These are phyloP conservation scores for Xestia xanthographa DNA, from an alignment of 2,888 invertebrate genomes.

Conservation along the genomic window DNA sequence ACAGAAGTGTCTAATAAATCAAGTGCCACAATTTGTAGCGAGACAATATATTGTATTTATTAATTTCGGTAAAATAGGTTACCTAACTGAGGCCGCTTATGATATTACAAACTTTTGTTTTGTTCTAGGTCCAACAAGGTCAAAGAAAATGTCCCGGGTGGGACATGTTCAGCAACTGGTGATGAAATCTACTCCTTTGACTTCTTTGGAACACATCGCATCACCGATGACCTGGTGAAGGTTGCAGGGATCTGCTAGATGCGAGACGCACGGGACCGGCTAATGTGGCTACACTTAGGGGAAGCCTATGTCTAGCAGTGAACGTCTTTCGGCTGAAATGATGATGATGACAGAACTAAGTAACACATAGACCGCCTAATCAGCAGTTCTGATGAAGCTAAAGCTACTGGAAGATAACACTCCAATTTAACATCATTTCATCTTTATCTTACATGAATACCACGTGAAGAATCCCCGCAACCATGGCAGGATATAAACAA, in stretches of 20 bases:
- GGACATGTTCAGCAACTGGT: not conserved
- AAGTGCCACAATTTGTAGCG: constrained; percentile 38
- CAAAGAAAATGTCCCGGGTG: not conserved
- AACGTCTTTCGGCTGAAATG: no score
- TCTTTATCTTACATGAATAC: not conserved
- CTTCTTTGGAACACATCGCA: not conserved
- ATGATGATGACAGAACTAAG: not conserved
- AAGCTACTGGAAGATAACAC: not conserved
- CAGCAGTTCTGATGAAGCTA: not conserved
- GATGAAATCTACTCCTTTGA: not conserved
- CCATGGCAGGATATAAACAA: constrained; percentile 31
- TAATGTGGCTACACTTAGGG: no score
- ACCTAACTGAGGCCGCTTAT: no score
- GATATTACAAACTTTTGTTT: not conserved
- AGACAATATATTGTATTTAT: constrained; percentile 27
- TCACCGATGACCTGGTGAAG: no score
- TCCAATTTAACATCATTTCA: constrained; percentile 6
- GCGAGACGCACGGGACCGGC: no score
- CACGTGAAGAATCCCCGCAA: not conserved
- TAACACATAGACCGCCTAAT: not conserved
- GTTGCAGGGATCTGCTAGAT: no score
- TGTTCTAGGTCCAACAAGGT: not conserved
- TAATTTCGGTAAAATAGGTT: constrained; percentile 3
- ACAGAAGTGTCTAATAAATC: constrained; percentile 62
- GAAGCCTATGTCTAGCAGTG: no score